A percentile compares a stretch with the other conserved stretches of the same genome.
Evolutionary conservation across 2,888 invertebrate genomes (phyloP).

Genomic region (Aphidoletes aphidimyza): DNA sequence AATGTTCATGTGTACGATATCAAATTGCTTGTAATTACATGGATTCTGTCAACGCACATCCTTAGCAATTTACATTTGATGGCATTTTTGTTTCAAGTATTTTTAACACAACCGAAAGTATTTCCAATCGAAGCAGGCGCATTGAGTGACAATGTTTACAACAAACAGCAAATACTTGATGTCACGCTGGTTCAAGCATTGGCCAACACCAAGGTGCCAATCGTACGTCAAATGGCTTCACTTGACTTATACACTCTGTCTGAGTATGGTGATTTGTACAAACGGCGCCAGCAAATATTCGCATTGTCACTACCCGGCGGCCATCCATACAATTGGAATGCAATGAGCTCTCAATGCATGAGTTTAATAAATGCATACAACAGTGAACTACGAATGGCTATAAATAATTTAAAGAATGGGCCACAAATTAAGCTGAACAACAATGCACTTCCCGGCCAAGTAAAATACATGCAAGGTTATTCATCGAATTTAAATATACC

Average conservation of each 20-base stretch:
- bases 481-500: slow-evolving; percentile 3
- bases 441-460: neutral
- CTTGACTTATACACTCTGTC: slow-evolving; percentile 77
- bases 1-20: slow-evolving; percentile 59
- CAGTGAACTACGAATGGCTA: slow-evolving; percentile 71
- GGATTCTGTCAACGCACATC: slow-evolving; percentile 77
- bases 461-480: slow-evolving; percentile 59
- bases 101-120: slow-evolving; percentile 76
- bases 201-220: slow-evolving; percentile 68
- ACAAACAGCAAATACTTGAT: slow-evolving; percentile 53
- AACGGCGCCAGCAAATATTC: slow-evolving; percentile 75
- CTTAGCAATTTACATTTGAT: slow-evolving; percentile 77
- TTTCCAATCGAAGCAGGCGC: slow-evolving; percentile 70
- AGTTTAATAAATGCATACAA: slow-evolving; percentile 74
- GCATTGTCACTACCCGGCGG: slow-evolving; percentile 84
- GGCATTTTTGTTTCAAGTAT: slow-evolving; percentile 76
- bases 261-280: slow-evolving; percentile 60
- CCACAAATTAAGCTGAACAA: neutral
- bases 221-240: slow-evolving; percentile 80
- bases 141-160: neutral
- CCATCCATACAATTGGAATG: slow-evolving; percentile 89
- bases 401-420: slow-evolving; percentile 60
- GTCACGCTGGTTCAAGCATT: slow-evolving; percentile 74
- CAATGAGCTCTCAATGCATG: slow-evolving; percentile 73
- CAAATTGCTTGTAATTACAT: slow-evolving; percentile 71